These are phyloP conservation scores for Hypolimnas misippus DNA, from an alignment of 2,888 invertebrate species.

Conservation along the genomic window DNA sequence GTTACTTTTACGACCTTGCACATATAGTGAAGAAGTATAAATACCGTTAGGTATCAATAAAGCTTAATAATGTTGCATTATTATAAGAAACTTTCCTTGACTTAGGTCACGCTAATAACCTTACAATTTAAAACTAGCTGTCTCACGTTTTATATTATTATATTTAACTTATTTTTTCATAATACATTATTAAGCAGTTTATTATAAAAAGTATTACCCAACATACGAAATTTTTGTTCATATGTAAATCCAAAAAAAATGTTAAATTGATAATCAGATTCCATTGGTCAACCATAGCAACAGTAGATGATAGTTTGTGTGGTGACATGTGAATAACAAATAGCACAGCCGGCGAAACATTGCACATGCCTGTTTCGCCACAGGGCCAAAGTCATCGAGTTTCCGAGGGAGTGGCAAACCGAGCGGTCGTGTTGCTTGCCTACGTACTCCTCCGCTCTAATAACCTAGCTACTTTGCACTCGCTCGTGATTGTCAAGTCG, in stretches of 20 bases:
- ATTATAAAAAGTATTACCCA: no score
- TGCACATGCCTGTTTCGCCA: slow-evolving; percentile 35
- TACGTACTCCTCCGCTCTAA: slow-evolving; percentile 50
- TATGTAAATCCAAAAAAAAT: neutral
- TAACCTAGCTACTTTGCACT: slow-evolving; percentile 56
- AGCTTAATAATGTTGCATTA: slow-evolving; percentile 22
- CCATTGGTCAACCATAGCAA: neutral
- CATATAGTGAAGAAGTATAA: slow-evolving; percentile 13
- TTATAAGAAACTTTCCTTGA: slow-evolving; percentile 21
- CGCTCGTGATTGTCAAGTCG: slow-evolving; percentile 51
- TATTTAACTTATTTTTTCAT: no score
- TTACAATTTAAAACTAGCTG: slow-evolving; percentile 18
- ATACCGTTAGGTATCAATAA: slow-evolving; percentile 30
- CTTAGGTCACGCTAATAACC: slow-evolving; percentile 17
- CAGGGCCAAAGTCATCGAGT: slow-evolving; percentile 51
- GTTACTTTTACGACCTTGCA: slow-evolving; percentile 17
- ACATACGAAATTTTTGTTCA: no score
- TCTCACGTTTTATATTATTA: neutral
- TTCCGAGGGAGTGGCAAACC: slow-evolving; percentile 55
- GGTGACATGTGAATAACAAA: slow-evolving; percentile 1
- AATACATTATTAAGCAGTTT: no score
- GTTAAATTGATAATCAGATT: neutral
- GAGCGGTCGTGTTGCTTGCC: slow-evolving; percentile 57
- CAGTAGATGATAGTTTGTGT: neutral
- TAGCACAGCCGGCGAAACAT: slow-evolving; percentile 16